Conservation (phyloP, 2,113 vertebrate genomes). For the Cettia cetti region DNA sequence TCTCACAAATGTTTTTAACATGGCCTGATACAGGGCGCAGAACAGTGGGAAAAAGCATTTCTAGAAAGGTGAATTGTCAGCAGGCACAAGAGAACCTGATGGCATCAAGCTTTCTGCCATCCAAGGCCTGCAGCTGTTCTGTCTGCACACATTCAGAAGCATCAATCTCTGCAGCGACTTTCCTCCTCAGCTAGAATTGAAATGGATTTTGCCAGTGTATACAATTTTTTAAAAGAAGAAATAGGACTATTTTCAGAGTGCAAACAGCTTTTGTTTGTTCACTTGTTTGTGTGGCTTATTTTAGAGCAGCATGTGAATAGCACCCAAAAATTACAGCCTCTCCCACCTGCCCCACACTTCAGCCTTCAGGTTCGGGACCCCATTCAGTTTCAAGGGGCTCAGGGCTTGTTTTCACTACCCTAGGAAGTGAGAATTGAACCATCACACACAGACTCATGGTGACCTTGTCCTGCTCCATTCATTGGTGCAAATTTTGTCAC, state of each 20-base stretch:
- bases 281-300: not conserved
- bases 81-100: not conserved
- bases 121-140: not conserved
- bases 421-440: not conserved
- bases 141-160: not conserved
- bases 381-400: not conserved
- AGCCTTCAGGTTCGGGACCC: not conserved
- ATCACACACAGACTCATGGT: fast-evolving
- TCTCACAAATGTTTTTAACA: not conserved
- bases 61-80: not conserved
- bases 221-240: not conserved
- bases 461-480: not conserved
- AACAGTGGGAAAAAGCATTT: not conserved
- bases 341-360: not conserved
- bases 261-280: not conserved
- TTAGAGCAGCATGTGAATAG: not conserved
- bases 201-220: not conserved
- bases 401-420: not conserved
- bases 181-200: not conserved
- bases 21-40: not conserved
- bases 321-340: not conserved
- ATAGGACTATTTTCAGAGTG: not conserved
- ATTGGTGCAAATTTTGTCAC: not conserved
- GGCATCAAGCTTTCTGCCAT: not conserved
- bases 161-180: not conserved